A percentile compares a stretch with the other conserved stretches of the same genome.
Evolutionary conservation across 1,140 invertebrate genomes (phyloP).

Genomic region (Drosophila arawakana): DNA sequence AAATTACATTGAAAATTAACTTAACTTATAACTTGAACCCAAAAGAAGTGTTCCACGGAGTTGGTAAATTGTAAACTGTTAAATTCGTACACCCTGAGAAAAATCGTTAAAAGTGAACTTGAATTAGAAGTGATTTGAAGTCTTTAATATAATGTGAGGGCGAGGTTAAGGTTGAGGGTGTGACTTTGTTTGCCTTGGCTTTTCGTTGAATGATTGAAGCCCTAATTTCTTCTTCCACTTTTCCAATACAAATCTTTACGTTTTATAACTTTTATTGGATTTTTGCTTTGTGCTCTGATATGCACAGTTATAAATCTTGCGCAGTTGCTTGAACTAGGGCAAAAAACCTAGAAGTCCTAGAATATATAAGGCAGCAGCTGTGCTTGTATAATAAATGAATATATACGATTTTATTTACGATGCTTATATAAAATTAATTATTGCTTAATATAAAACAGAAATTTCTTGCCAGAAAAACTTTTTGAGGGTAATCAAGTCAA

Average conservation of each 20-base stretch:
- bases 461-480: neutral
- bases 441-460: neutral
- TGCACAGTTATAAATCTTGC: slow-evolving; percentile 56
- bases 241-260: slow-evolving; percentile 7
- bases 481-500: too few species aligned
- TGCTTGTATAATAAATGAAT: slow-evolving; percentile 44
- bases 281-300: slow-evolving; percentile 23
- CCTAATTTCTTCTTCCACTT: slow-evolving; percentile 27
- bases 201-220: slow-evolving; percentile 51
- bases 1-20: too few species aligned
- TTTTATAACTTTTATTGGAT: slow-evolving; percentile 26
- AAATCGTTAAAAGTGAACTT: slow-evolving; percentile 61
- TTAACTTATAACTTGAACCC: too few species aligned
- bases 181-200: slow-evolving; percentile 3
- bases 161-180: neutral
- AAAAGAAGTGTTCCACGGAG: too few species aligned
- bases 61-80: too few species aligned
- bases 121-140: slow-evolving; percentile 51
- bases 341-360: slow-evolving; percentile 48
- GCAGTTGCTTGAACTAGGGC: slow-evolving; percentile 14
- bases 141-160: slow-evolving; percentile 19
- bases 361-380: slow-evolving; percentile 38
- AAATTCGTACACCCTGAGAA: neutral
- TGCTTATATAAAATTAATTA: too few species aligned
- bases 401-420: slow-evolving; percentile 7